Base-by-base conservation (phyloP, 2,113 vertebrate species). In the Vulpes lagopus region DNA sequence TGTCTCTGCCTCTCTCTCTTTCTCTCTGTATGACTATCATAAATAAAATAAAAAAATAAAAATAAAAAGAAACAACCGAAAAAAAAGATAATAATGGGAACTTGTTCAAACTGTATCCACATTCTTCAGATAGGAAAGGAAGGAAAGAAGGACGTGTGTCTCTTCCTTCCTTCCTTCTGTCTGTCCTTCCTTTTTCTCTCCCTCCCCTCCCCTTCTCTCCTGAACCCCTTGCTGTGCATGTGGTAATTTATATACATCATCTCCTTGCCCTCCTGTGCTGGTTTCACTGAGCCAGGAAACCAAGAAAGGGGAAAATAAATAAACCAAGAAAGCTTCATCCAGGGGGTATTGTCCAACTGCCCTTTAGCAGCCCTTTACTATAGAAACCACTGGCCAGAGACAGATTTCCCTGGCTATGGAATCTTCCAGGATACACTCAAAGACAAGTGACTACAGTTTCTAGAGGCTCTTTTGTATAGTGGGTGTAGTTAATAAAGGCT, bases 101-200 rank as follows among this genome's bases (percentile, higher is more conserved):
- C 16, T 92, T 82, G 25, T 59, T 19, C 49, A 91, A 93, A 73
- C 60, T 59, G 2, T 86, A 69, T 79, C 55, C 69, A 62, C 30
- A 57, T 30, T 94, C 43, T 92, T 88, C 76, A 94, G 76, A 84
- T 51, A 84, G 85, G 49, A 59, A 43, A 91, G 67, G n/a, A 93
- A 96, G 38, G 64, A 96, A 80, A 89, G 38, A 73, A 86, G 49
- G 43, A 90, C 81, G 43, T 49, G 67, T 64, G 59, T 62, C 53
- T 3, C 59, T 22, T 8, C 25, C n/a, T 14, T 43, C 35, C 35
- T 19, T 15, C 14, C 57, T 0, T 12, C 38, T 43, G 43, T 43
- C 38, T 49, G 14, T 38, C 73, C n/a, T 25, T 17, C 49, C 6
- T 62, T 23, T 25, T 32, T n/a, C 30, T 25, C 65, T n/a, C 30